A percentile compares a stretch with the other conserved stretches of the same genome.
phyloP scores from a whole-genome alignment of 2,797 vertebrate genomes.

The Acanthornis magna region DNA sequence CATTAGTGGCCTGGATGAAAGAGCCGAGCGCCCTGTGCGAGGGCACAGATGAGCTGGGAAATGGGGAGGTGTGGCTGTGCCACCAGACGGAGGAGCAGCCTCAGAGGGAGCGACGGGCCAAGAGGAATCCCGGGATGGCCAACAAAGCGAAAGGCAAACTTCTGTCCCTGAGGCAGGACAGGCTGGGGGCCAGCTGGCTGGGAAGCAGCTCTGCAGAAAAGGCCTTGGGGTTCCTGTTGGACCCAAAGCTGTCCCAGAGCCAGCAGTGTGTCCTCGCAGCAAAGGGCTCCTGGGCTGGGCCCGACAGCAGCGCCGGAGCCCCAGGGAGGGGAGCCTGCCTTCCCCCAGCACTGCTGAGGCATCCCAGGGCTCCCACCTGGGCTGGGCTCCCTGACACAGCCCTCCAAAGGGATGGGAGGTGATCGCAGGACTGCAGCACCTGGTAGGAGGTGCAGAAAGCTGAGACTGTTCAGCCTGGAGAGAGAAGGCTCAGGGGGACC shows the following conservation, averaged over 20 bases:
- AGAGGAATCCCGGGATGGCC: not conserved
- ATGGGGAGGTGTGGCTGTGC: not conserved
- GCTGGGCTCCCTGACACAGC: not conserved
- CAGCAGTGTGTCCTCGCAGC: not conserved
- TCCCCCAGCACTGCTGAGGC: not conserved
- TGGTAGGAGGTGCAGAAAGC: not conserved
- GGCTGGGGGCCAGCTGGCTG: not conserved
- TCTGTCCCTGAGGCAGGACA: not conserved
- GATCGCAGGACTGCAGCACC: not conserved
- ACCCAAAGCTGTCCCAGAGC: not conserved
- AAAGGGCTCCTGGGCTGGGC: not conserved
- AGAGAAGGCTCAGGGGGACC: not conserved
- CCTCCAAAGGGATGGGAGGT: not conserved
- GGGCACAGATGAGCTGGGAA: not conserved
- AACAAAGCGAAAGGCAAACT: not conserved
- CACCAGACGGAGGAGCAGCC: not conserved
- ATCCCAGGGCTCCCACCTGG: fast-evolving
- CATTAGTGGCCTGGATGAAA: not conserved
- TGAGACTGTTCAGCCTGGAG: not conserved
- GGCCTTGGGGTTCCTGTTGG: not conserved
- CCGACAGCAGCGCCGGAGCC: fast-evolving
- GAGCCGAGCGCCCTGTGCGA: not conserved
- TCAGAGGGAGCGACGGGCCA: not conserved
- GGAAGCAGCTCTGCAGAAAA: not conserved
- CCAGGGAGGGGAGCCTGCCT: not conserved